phyloP scores from a whole-genome alignment of 2,888 invertebrate genomes.

The Agrotis ipsilon region DNA sequence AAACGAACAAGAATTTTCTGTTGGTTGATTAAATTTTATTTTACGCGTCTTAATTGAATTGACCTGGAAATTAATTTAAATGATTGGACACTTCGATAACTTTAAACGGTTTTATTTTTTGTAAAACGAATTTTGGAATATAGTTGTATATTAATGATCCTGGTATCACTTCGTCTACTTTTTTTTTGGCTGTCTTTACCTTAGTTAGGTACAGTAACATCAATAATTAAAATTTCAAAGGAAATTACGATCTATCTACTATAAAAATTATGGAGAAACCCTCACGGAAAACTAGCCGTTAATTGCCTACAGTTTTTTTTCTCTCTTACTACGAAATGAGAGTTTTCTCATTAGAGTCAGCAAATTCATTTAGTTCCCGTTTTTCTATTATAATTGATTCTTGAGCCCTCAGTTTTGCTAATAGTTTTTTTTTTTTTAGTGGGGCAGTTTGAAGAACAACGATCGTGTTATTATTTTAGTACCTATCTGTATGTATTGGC shows the following conservation, averaged over 20 bases:
- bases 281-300: slow-evolving; percentile 67
- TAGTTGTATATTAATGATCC: neutral
- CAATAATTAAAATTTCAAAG: neutral
- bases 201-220: too few relatives aligned
- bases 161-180: neutral
- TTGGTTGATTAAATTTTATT: slow-evolving; percentile 16
- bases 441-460: slow-evolving; percentile 4
- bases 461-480: neutral
- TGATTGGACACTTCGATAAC: neutral
- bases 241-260: slow-evolving; percentile 8
- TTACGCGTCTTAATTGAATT: slow-evolving; percentile 2
- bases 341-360: slow-evolving; percentile 84
- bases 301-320: slow-evolving; percentile 75
- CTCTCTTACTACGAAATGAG: slow-evolving; percentile 73
- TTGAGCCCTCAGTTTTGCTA: slow-evolving; percentile 45
- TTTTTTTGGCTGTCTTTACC: neutral
- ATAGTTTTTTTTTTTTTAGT: neutral
- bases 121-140: neutral
- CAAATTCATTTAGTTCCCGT: slow-evolving; percentile 82
- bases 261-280: slow-evolving; percentile 32
- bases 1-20: slow-evolving; percentile 4
- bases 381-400: slow-evolving; percentile 73
- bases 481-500: too few relatives aligned
- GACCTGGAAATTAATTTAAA: slow-evolving; percentile 15
- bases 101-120: neutral